Base-by-base conservation (phyloP, 2,888 invertebrate genomes). In the Hyalella azteca region DNA sequence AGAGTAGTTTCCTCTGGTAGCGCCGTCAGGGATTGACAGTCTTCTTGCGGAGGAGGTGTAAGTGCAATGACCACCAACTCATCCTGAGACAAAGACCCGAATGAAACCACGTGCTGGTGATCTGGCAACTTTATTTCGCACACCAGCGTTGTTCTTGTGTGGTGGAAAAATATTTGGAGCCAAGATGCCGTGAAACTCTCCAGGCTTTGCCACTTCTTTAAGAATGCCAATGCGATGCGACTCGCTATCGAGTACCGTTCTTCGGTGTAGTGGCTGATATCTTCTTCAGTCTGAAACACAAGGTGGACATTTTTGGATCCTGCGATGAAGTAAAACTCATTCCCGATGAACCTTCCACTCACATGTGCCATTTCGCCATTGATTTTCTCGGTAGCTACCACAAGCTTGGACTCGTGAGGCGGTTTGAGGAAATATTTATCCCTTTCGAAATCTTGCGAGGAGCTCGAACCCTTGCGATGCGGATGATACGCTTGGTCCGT, bases 281-380 rank as follows among this genome's bases (percentile, higher is more conserved):
- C 79, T 26, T 29, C 45, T 86, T 85, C 85, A 36, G 85, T 87
- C 79, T 86, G 86, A 76, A 88, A 86, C 49, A 88, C 81, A 85
- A 89, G 85, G 85, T 89, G 89, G 22, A 89, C 89, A 86, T 89
- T 89, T 85, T 89, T 89, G 7, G 89, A 89, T 4, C 89, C 89
- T 48, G 87, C 87, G 50, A 81, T 45, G 22, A 79, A 26, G 59
- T 78, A 81, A 73, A 79, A 81, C 7, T 78, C 77, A 36, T 60
- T 79, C n/a, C 75, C 45, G 26, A 81, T 79, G 49, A 54, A 81
- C 59, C 81, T 78, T 9, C 75, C 75, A 22, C 75, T 45, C 13
- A 75, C 29, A 45, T 75, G 75, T n/a, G 75, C 75, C 2, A 45
- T 45, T 75, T 75, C 75, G 40, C 75, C 75, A 19, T 75, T 75